A percentile compares a stretch with the other conserved stretches of the same genome.
Evolutionary conservation across 2,113 vertebrate species (phyloP).

Genomic region (Pitta sordida): DNA sequence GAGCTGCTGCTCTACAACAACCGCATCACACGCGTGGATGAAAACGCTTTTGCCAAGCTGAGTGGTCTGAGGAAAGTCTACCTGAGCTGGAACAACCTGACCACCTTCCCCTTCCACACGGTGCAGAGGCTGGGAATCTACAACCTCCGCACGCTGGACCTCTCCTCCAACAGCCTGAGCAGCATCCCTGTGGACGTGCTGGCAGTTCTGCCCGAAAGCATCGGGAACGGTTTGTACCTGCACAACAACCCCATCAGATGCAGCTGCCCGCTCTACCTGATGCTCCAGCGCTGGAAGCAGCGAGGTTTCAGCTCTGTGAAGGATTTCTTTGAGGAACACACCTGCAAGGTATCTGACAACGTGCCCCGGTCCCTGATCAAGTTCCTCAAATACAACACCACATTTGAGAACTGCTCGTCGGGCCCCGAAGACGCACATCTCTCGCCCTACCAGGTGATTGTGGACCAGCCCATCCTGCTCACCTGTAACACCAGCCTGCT

Average conservation of each 20-base stretch:
- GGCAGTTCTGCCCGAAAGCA: constrained; percentile 64
- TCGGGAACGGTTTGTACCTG: constrained; percentile 86
- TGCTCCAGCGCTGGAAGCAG: constrained; percentile 84
- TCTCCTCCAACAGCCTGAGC: constrained; percentile 88
- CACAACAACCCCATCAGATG: constrained; percentile 92
- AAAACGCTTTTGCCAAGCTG: constrained; percentile 75
- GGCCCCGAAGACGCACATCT: background rate
- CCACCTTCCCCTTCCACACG: constrained; percentile 83
- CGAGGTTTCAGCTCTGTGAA: constrained; percentile 77
- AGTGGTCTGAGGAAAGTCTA: constrained; percentile 82
- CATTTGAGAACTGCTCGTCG: constrained; percentile 81
- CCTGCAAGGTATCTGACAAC: constrained; percentile 75
- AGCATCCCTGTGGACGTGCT: constrained; percentile 83
- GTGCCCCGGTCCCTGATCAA: constrained; percentile 72
- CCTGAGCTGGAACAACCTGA: constrained; percentile 90
- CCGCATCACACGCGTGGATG: constrained; percentile 78
- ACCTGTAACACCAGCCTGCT: constrained; percentile 75
- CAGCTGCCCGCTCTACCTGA: constrained; percentile 81
- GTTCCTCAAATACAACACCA: constrained; percentile 77
- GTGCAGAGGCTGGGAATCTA: constrained; percentile 81
- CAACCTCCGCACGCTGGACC: constrained; percentile 83
- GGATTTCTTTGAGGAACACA: constrained; percentile 83
- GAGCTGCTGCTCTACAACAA: constrained; percentile 93
- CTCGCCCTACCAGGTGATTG: constrained; percentile 55
- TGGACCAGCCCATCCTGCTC: constrained; percentile 73